Evolutionary conservation across 2,113 vertebrate genomes (phyloP), one percentile per base, ranked within the genome.

Genomic region (Muscicapa adusta): DNA sequence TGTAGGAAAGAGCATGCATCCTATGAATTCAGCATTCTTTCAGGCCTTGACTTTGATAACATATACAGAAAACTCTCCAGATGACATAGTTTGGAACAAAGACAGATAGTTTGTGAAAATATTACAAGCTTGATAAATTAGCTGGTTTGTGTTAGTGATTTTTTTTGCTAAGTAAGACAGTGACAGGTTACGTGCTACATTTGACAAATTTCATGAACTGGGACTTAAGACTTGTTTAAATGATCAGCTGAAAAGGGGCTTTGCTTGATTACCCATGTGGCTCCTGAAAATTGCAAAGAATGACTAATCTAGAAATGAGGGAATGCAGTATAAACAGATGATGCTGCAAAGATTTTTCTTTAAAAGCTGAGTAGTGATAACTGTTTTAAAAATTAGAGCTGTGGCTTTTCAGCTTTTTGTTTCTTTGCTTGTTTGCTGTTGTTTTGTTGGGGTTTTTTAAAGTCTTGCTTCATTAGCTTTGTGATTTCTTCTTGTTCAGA

Each of bases 101-200:
- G 94, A 92, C 74, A 93, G 84, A 73, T 85, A 54, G 54, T 63
- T 92, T 77, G 57, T 88, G 87, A 88, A 95, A 93, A 48, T 60
- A 42, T 61, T 60, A 15, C 60, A 88, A 74, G 88, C 84, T 88
- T 95, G 71, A 78, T 33, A 20, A 95, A 81, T 90, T 91, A 96
- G 48, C 34, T 78, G 87, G 77, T 70, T 97, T 96, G 70, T 94
- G 85, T 82, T 88, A 81, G 63, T 38, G 45, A 28, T 84, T 88
- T 72, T 72, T 96, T 96, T 89, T 91, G 24, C 14, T 60, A 94
- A 76, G 58, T 18, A 12, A 47, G 93, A 91, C 94, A 94, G 85
- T 89, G 88, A 96, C 73, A 88, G 53, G 74, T 93, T 94, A 74
- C 80, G 91, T 91, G 79, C 72, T 81, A 68, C 78, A 67, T 94